Percentiles rank a stretch among this genome's conserved stretches.
These are phyloP conservation scores for Pitta sordida DNA, from an alignment of 2,113 vertebrate species.

Conservation along the genomic window DNA sequence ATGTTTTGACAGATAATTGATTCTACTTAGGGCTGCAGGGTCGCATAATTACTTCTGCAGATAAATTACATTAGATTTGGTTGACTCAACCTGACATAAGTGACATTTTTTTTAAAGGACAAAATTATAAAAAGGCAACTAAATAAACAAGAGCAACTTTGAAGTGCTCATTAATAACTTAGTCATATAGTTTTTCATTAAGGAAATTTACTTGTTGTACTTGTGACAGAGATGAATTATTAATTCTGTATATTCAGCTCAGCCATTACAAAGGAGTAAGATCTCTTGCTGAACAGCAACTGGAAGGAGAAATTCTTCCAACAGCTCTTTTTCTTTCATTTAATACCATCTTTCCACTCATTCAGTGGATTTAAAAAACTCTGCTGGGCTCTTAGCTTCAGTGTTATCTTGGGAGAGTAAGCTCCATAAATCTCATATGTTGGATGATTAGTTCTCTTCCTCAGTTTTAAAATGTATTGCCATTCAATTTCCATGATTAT, in stretches of 20 bases:
- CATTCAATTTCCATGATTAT: constrained; percentile 20
- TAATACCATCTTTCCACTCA: neutral
- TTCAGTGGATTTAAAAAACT: neutral
- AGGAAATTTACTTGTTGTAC: neutral
- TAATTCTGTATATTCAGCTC: neutral
- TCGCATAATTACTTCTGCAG: neutral
- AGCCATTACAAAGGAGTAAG: neutral
- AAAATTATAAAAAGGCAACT: neutral
- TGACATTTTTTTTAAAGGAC: neutral
- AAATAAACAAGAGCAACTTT: neutral
- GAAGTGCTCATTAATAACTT: neutral
- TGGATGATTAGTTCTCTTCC: neutral
- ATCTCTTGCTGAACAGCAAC: neutral
- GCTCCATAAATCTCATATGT: neutral
- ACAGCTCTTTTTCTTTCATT: neutral
- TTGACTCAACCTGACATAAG: neutral
- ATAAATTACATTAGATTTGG: neutral
- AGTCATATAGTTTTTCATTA: neutral
- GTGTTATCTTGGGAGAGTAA: neutral
- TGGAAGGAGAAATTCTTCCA: neutral
- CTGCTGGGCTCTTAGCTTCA: neutral
- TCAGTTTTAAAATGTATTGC: neutral
- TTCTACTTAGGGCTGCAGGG: neutral
- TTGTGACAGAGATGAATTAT: neutral
- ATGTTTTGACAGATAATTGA: neutral